Percentiles rank a stretch among this genome's conserved stretches.
Evolutionary conservation across 92 coral and sea anemone genomes (phyloP).

Genomic region (Porites cylindrica): DNA sequence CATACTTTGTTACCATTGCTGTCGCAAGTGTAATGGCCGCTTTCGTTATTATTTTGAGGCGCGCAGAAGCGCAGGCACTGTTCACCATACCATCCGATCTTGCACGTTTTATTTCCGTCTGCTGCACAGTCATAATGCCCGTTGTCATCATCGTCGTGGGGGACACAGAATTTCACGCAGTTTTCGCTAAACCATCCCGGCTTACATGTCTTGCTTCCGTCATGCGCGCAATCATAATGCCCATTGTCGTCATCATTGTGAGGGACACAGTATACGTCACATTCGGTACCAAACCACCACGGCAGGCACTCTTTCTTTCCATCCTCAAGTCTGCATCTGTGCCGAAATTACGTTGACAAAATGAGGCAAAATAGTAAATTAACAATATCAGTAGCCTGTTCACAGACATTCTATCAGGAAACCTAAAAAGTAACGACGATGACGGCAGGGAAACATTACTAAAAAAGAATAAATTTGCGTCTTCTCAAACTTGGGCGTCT

Average conservation of each 20-base stretch:
- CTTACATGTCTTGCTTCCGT: slow-evolving; percentile 53
- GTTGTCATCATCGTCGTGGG: slow-evolving; percentile 27
- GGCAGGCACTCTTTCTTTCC: slow-evolving; percentile 54
- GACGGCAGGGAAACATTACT: no score
- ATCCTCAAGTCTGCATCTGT: slow-evolving; percentile 26
- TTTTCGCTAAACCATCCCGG: slow-evolving; percentile 59
- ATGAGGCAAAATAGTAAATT: neutral
- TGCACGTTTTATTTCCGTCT: slow-evolving; percentile 51
- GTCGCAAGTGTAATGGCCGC: slow-evolving; percentile 61
- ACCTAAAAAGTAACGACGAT: no score
- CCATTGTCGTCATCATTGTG: slow-evolving; percentile 57
- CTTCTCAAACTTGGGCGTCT: neutral
- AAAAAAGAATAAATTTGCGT: neutral
- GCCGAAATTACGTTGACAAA: neutral
- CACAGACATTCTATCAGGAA: no score
- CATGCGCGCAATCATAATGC: slow-evolving; percentile 60
- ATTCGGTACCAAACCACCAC: slow-evolving; percentile 68
- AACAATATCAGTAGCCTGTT: no score
- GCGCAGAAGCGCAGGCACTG: slow-evolving; percentile 60
- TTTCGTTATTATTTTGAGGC: slow-evolving; percentile 10
- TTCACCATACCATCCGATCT: slow-evolving; percentile 56
- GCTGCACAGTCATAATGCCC: slow-evolving; percentile 67
- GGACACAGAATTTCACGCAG: slow-evolving; percentile 56
- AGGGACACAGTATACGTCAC: slow-evolving; percentile 65
- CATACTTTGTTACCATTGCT: slow-evolving; percentile 53